A percentile compares a stretch with the other conserved stretches of the same genome.
These are phyloP conservation scores for Falco punctatus DNA, from an alignment of 2,113 vertebrate species.

Conservation along the genomic window DNA sequence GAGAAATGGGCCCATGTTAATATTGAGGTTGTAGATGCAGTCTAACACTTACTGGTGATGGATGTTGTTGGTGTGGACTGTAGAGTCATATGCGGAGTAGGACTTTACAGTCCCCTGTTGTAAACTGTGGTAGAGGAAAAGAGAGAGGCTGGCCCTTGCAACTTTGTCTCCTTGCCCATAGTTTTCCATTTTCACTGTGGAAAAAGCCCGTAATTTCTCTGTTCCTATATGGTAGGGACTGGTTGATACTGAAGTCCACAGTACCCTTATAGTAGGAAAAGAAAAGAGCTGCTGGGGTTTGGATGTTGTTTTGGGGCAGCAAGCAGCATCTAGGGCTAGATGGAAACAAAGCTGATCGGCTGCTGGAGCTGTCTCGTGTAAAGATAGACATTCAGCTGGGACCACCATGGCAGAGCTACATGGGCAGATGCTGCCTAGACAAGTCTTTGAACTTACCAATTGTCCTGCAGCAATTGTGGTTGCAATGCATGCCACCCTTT, in stretches of 20 bases:
- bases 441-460: not conserved
- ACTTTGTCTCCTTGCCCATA: not conserved
- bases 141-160: not conserved
- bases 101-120: not conserved
- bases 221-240: not conserved
- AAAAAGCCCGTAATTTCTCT: not conserved
- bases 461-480: accelerated
- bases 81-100: not conserved
- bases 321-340: not conserved
- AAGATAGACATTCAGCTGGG: not conserved
- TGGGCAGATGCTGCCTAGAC: not conserved
- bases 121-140: not conserved
- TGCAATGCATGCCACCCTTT: not conserved
- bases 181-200: not conserved
- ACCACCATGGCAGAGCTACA: not conserved
- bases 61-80: not conserved
- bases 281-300: not conserved
- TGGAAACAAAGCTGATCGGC: not conserved
- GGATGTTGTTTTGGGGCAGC: not conserved
- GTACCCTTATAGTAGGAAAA: not conserved
- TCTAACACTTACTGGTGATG: not conserved
- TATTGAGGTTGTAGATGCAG: not conserved
- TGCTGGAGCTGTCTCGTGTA: not conserved
- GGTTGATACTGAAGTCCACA: not conserved
- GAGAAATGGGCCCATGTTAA: not conserved